phyloP scores from a whole-genome alignment of 2,797 vertebrate species.

The Peromyscus aztecus region DNA sequence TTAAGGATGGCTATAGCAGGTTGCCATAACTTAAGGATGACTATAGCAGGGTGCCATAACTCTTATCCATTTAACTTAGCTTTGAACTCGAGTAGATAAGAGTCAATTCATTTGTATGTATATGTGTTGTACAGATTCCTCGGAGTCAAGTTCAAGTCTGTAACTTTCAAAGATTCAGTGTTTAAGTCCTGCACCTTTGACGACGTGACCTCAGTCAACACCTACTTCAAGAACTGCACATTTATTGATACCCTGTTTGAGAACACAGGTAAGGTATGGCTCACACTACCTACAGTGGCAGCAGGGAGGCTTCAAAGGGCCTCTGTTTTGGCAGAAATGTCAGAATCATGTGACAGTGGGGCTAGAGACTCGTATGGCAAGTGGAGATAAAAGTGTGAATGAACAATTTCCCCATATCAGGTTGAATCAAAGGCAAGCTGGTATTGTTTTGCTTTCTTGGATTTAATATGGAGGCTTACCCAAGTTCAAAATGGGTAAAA shows the following conservation, averaged over 20 bases:
- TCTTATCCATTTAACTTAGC: constrained; percentile 63
- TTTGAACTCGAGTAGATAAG: background rate
- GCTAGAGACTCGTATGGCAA: background rate
- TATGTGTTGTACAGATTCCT: constrained; percentile 90
- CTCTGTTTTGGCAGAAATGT: background rate
- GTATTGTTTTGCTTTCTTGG: constrained; percentile 26
- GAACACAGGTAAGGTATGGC: constrained; percentile 91
- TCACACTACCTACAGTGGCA: background rate
- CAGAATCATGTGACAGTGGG: background rate
- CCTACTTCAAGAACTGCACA: constrained; percentile 96
- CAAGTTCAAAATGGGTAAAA: constrained; percentile 2
- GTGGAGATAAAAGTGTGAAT: background rate
- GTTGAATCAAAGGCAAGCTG: background rate
- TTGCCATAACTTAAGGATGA: background rate
- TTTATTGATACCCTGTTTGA: constrained; percentile 93
- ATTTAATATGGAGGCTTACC: constrained; percentile 32
- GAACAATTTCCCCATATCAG: background rate
- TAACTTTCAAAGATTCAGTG: constrained; percentile 95
- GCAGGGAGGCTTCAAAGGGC: background rate
- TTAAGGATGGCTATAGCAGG: background rate
- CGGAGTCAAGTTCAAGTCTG: constrained; percentile 96
- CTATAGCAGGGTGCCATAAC: background rate
- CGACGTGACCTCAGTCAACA: constrained; percentile 95
- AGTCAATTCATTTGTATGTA: background rate
- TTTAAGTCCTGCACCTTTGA: constrained; percentile 97